These are phyloP conservation scores for Cordylochernes scorpioides DNA, from an alignment of 2,888 invertebrate genomes.

Conservation along the genomic window DNA sequence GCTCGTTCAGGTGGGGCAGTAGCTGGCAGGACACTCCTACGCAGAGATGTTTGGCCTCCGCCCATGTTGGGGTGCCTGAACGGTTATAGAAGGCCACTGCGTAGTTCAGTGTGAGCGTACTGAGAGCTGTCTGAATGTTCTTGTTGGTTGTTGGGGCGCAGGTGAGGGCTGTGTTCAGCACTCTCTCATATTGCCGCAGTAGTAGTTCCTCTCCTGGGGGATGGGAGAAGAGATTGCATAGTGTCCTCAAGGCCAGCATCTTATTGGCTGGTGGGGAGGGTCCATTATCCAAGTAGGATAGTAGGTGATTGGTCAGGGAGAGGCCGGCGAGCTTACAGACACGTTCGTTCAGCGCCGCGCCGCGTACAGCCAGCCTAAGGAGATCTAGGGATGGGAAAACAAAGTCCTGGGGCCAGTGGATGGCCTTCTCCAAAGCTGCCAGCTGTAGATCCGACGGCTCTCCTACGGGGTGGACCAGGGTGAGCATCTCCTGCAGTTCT, in stretches of 20 bases:
- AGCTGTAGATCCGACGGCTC: constrained; percentile 22
- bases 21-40: not conserved
- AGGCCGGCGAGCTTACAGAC: constrained; percentile 18
- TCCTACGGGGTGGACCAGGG: constrained; percentile 24
- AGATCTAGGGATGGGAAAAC: constrained; percentile 65
- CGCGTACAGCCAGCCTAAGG: constrained; percentile 49
- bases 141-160: constrained; percentile 17
- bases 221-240: constrained; percentile 55
- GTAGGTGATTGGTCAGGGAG: constrained; percentile 18
- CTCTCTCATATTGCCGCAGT: constrained; percentile 10
- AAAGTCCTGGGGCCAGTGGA: constrained; percentile 31
- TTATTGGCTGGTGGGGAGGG: constrained; percentile 34
- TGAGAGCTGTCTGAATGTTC: constrained; percentile 37
- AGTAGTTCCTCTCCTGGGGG: constrained; percentile 20
- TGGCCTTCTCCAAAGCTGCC: constrained; percentile 31
- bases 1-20: not conserved
- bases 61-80: too few species aligned
- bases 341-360: constrained; percentile 32
- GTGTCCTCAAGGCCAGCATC: constrained; percentile 43
- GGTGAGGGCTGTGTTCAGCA: constrained; percentile 16
- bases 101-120: constrained; percentile 43
- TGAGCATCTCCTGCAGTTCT: constrained; percentile 31
- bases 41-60: not conserved
- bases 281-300: constrained; percentile 11
- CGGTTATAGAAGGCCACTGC: constrained; percentile 26